Evolutionary conservation across 2,797 vertebrate species (phyloP).

Genomic region (Streptopelia turtur): DNA sequence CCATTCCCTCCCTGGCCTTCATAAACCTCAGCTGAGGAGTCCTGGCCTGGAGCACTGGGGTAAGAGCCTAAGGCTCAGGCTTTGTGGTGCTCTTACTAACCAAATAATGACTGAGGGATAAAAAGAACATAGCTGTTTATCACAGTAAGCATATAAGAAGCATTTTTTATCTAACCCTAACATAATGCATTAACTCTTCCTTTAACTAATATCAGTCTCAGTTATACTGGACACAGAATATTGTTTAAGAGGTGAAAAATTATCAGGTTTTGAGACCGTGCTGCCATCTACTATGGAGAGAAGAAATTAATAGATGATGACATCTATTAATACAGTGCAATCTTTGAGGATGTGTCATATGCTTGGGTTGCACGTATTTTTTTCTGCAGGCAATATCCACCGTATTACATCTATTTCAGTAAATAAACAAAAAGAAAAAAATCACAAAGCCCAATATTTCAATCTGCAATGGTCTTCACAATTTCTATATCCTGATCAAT

Average conservation of each 20-base stretch:
- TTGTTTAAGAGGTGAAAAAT: not conserved
- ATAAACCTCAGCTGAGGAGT: not conserved
- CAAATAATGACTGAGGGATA: not conserved
- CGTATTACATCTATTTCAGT: not conserved
- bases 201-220: not conserved
- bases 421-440: not conserved
- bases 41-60: not conserved
- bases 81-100: not conserved
- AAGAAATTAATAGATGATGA: not conserved
- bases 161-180: not conserved
- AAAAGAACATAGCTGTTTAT: not conserved
- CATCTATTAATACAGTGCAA: not conserved
- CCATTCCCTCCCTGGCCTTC: rapidly evolving
- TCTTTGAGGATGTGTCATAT: not conserved
- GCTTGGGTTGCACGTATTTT: not conserved
- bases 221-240: not conserved
- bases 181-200: not conserved
- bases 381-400: not conserved
- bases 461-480: not conserved
- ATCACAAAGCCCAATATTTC: not conserved
- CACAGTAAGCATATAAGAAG: not conserved
- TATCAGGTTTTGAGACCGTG: not conserved
- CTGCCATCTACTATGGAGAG: not conserved
- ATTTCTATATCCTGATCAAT: not conserved
- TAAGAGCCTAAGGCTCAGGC: not conserved